Conservation (phyloP, 1,140 invertebrate genomes). For the Ceratina japonica region DNA sequence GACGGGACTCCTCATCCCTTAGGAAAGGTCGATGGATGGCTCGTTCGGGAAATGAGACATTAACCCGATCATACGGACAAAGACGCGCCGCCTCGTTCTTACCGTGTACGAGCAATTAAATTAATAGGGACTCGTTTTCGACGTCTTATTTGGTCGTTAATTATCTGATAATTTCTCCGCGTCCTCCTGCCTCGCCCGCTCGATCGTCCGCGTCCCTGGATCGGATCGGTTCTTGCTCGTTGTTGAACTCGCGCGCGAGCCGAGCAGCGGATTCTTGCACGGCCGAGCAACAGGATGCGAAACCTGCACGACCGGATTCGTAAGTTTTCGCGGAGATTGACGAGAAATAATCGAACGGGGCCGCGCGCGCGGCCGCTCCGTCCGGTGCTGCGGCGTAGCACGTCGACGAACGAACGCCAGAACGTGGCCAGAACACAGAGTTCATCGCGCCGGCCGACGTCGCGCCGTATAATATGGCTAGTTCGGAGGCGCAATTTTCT, state of each 20-base stretch:
- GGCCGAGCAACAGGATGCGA: conserved; percentile 38
- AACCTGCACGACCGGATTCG: conserved; percentile 47
- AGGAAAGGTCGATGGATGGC: background rate
- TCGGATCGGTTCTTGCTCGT: background rate
- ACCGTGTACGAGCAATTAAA: background rate
- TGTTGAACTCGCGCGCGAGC: background rate
- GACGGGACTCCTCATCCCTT: background rate
- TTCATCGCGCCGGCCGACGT: background rate
- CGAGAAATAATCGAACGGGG: conserved; percentile 10
- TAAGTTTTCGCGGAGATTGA: conserved; percentile 23
- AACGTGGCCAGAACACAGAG: too few species aligned
- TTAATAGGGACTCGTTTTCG: background rate
- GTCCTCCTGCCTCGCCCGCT: too few species aligned
- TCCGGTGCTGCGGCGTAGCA: too few species aligned
- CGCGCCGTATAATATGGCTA: too few species aligned
- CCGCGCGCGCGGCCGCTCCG: too few species aligned
- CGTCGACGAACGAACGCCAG: background rate
- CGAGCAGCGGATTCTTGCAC: conserved; percentile 2
- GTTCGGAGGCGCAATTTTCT: conserved; percentile 16
- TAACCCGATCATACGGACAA: background rate
- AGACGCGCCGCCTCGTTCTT: too few species aligned
- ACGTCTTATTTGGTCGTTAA: background rate
- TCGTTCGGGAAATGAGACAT: background rate
- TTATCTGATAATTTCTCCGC: background rate
- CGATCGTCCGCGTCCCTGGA: background rate